Conservation (phyloP, 1,140 invertebrate genomes). For the Drosophila elegans region DNA sequence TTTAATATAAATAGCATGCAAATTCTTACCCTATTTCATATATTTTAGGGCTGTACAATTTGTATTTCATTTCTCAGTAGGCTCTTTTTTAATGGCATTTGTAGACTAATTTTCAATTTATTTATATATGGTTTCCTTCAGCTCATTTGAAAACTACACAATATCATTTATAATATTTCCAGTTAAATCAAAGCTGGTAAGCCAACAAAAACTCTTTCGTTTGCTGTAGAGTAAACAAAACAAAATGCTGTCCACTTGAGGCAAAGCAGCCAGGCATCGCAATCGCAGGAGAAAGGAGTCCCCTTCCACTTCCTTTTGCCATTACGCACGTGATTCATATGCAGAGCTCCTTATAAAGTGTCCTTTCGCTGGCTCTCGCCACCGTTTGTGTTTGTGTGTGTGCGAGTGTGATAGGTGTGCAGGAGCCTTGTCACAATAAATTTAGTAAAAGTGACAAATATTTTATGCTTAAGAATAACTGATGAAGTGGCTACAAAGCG, state of each 20-base stretch:
- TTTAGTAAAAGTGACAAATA: slow-evolving; percentile 84
- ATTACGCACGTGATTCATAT: slow-evolving; percentile 83
- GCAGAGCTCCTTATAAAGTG: slow-evolving; percentile 67
- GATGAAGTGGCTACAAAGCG: slow-evolving; percentile 80
- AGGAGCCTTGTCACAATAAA: slow-evolving; percentile 79
- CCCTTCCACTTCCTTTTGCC: slow-evolving; percentile 47
- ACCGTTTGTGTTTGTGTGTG: slow-evolving; percentile 8
- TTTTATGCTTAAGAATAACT: slow-evolving; percentile 84
- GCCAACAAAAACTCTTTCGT: neutral
- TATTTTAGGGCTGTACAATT: too few relatives aligned
- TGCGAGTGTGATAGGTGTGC: slow-evolving; percentile 55
- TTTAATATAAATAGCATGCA: too few relatives aligned
- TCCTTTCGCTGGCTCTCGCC: slow-evolving; percentile 22
- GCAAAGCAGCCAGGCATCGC: slow-evolving; percentile 29
- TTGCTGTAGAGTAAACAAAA: slow-evolving; percentile 35
- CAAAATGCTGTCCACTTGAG: slow-evolving; percentile 76
- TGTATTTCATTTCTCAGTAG: too few relatives aligned
- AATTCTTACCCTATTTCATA: too few relatives aligned
- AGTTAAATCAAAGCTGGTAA: neutral
- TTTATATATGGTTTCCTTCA: too few relatives aligned
- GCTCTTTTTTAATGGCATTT: too few relatives aligned
- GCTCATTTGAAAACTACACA: too few relatives aligned
- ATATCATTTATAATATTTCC: neutral
- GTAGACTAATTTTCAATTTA: too few relatives aligned
- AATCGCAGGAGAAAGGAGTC: slow-evolving; percentile 55